Percentiles rank a stretch among this genome's conserved stretches.
phyloP scores from a whole-genome alignment of 1,140 invertebrate species.

The Penaeus indicus region DNA sequence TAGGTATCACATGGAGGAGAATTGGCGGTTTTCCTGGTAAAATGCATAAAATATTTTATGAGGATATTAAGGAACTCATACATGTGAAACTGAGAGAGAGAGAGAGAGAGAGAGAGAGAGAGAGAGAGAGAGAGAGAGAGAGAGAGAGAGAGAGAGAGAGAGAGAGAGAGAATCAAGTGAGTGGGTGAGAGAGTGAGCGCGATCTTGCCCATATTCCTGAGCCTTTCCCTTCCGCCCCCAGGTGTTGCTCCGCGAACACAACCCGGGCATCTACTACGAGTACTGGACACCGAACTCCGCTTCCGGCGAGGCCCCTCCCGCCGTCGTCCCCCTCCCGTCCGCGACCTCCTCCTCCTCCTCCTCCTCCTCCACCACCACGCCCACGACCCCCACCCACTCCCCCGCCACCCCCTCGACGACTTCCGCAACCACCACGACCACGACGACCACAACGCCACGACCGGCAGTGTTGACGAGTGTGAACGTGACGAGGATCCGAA shows the following conservation, averaged over 20 bases:
- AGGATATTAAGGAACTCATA: too few relatives aligned
- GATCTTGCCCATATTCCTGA: neutral
- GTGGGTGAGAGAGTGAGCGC: neutral
- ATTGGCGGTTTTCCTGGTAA: too few relatives aligned
- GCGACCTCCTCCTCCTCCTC: neutral
- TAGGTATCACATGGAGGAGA: too few relatives aligned
- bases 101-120: neutral
- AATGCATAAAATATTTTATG: too few relatives aligned
- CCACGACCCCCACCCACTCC: conserved; percentile 7
- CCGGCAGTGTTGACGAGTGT: conserved; percentile 21
- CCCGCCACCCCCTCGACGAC: conserved; percentile 18
- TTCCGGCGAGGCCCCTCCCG: neutral
- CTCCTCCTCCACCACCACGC: conserved; percentile 1
- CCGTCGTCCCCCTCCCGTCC: neutral
- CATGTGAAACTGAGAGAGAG: neutral
- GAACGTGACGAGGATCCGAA: neutral
- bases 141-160: neutral
- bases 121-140: neutral
- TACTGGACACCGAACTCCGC: conserved; percentile 49
- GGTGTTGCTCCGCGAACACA: conserved; percentile 37
- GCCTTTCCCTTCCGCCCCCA: neutral
- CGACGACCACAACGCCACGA: conserved; percentile 1
- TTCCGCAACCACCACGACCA: conserved; percentile 5
- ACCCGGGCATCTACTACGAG: conserved; percentile 43
- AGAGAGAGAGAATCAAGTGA: neutral